phyloP scores from a whole-genome alignment of 2,888 invertebrate species.

The Brachypalpus laphriformis region DNA sequence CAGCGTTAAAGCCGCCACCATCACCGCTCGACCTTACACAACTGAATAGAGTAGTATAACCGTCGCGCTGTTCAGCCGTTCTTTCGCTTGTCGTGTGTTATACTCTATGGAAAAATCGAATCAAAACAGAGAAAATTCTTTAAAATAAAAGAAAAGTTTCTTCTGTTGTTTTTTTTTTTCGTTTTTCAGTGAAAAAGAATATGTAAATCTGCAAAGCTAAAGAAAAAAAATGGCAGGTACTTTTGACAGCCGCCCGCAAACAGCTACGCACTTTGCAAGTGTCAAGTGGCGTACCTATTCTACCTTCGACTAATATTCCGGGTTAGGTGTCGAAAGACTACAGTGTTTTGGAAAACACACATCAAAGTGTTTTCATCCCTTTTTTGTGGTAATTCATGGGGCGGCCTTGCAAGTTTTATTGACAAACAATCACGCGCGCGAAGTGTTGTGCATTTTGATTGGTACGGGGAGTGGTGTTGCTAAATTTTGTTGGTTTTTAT shows the following conservation, averaged over 20 bases:
- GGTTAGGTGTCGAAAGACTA: constrained; percentile 9
- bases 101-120: constrained; percentile 17
- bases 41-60: not conserved
- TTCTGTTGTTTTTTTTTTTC: not conserved
- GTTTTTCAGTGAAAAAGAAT: not conserved
- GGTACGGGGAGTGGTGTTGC: constrained; percentile 4
- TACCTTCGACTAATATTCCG: constrained; percentile 30
- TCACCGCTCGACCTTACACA: constrained; percentile 20
- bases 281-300: constrained; percentile 56
- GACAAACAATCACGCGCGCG: constrained; percentile 49
- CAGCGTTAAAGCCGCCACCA: not conserved
- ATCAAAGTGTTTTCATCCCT: constrained; percentile 17
- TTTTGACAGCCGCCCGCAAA: constrained; percentile 43
- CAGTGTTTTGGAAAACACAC: constrained; percentile 35
- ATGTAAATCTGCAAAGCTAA: not conserved
- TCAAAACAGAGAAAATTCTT: constrained; percentile 53
- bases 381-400: constrained; percentile 38
- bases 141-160: not conserved
- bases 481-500: constrained; percentile 27
- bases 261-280: constrained; percentile 42
- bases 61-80: not conserved
- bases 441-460: constrained; percentile 21
- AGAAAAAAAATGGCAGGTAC: constrained; percentile 26
- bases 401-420: constrained; percentile 24
- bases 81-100: not conserved